Conservation (phyloP, 1,140 invertebrate genomes). For the Lineus longissimus region DNA sequence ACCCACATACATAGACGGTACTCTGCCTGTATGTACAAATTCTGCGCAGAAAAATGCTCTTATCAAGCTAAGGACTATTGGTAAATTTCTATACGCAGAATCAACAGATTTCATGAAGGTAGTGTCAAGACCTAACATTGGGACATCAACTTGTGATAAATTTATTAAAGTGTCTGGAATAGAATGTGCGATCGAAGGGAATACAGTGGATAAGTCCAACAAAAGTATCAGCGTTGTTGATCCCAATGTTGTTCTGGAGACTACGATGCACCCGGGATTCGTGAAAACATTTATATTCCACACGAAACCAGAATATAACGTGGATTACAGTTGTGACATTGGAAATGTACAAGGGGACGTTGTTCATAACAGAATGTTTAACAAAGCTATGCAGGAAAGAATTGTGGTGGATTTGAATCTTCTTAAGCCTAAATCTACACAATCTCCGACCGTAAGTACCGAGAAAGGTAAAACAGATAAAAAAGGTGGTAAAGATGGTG, state of each 20-base stretch:
- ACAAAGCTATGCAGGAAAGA: conserved; percentile 2
- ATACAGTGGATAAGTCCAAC: neutral
- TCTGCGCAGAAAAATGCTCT: neutral
- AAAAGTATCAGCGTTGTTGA: neutral
- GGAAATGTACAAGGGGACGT: neutral
- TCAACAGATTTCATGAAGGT: neutral
- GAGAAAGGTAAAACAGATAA: neutral
- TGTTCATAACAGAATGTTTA: neutral
- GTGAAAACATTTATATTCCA: conserved; percentile 4
- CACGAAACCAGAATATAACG: neutral
- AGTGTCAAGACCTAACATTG: neutral
- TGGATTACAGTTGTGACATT: conserved; percentile 5
- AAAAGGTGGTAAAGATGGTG: no score
- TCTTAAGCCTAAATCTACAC: neutral
- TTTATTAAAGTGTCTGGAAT: neutral
- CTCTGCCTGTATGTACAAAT: neutral
- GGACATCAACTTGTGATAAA: neutral
- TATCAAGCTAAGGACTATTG: neutral
- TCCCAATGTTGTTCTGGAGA: conserved; percentile 1
- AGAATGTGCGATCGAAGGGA: neutral
- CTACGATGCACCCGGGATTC: neutral
- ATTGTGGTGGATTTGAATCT: neutral
- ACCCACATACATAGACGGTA: neutral
- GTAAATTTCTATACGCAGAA: neutral
- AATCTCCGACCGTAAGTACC: neutral